Base-by-base conservation (phyloP, 2,888 invertebrate species). In the Neoascia interrupta region DNA sequence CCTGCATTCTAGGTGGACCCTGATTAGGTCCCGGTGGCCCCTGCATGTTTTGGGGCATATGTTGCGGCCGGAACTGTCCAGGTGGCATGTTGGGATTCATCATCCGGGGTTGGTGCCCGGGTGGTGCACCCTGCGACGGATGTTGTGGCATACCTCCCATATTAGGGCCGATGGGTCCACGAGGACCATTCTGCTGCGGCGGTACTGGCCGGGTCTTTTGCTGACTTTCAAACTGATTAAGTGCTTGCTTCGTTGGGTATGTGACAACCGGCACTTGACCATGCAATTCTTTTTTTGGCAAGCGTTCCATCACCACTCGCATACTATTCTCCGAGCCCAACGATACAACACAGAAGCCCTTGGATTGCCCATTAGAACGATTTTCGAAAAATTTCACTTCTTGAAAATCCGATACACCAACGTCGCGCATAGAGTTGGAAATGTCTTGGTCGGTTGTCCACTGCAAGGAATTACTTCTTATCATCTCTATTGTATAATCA, bases 331-430 rank as follows among this genome's bases (percentile, higher is more conserved):
- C 98, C 0, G 98, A 97, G 11, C 96, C 97, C 82, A 99, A 91
- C 1, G 97, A 96, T 83, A 99, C 94, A 51, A 98, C 95, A 87
- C 98, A 99, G 90, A 98, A 99, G 23, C 99, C 97, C 91, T 99
- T 99, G 0, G 97, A 98, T 89, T 98, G 98, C 19, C 99, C 99
- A 90, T 99, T 99, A 28, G 97, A 95, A 85, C 99, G 93, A 90
- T 99, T 99, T 90, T 99, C 99, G 90, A 98, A 98, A 90, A 99
- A 99, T 90, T 99, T 99, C 31, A 99, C 97, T 88, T 99, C 99
- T 85, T 97, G 92, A 86, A 99, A 94, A 90, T 99, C 99, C 63
- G 91, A 92, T 4, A 98, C 95, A 47, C 98, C 98, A 83, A 96
- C 91, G 82, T 94, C 94, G 56, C 92, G 92, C 75, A 98, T 92